Base-by-base conservation (phyloP, 2,888 invertebrate species). In the Cetonia aurata region DNA sequence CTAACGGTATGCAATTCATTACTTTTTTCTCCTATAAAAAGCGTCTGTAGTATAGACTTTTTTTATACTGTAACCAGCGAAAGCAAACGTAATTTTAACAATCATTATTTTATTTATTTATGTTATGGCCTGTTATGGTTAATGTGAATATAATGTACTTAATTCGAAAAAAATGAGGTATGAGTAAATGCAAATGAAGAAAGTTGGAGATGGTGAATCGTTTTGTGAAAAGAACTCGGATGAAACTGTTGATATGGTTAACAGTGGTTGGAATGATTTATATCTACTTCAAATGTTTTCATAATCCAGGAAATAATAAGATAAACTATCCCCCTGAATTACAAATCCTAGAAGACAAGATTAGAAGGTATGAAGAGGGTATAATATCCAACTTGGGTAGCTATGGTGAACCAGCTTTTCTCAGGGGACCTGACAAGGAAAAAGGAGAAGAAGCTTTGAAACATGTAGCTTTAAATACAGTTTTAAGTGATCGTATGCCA, bases 401-500 rank as follows among this genome's bases (percentile, higher is more conserved):
- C 75, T 86, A 88, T 62, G 96, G 93, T 0, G 87, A 86, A 12
- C 88, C 92, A 0, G 93, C 92, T 0, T 85, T 86, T 75, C 86
- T 96, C 10, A 85, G 86, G 10, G 92, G 91, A 0, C 86, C 87
- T 33, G 93, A 94, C 60, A 89, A 90, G 78, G 83, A 84, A 48
- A 77, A 86, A 25, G 93, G 92, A 1, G 92, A 94, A 71, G 88
- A 89, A 75, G 88, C 93, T 0, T 90, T 94, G 82, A 91, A 93
- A 78, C 92, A 91, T 80, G 92, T 94, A 76, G 96, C 96, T 0
- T 90, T 98, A 75, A 98, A 98, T 82, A 91, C 95, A 71, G 89
- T 95, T 76, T 87, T 96, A 6, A 96, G 96, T 82, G 94, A 97
- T 81, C 91, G 93, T 81, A 92, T 98, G 80, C 90, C 96, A 0